Conservation (phyloP, 2,797 vertebrate genomes). For the Staurois parvus region DNA sequence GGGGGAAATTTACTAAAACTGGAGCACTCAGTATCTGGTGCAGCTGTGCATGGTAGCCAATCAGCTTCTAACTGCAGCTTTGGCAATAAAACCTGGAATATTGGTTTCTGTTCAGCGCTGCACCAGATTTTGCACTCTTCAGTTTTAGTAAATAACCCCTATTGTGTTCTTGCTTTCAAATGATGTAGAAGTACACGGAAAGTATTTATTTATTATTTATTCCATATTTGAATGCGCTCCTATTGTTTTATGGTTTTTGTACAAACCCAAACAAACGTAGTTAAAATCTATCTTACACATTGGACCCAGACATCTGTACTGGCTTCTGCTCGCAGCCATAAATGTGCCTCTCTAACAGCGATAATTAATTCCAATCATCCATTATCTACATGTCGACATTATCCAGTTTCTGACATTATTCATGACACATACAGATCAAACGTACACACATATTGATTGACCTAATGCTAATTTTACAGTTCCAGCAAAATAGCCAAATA, state of each 20-base stretch:
- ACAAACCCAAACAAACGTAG: not conserved
- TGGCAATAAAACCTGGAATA: too few species aligned
- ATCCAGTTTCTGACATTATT: slow-evolving; percentile 49
- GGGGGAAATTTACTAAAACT: too few species aligned
- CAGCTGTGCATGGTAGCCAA: too few species aligned
- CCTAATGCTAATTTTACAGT: slow-evolving; percentile 51
- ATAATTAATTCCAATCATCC: slow-evolving; percentile 55
- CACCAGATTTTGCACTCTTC: too few species aligned
- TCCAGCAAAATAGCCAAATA: slow-evolving; percentile 45
- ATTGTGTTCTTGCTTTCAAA: too few species aligned
- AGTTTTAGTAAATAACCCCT: too few species aligned
- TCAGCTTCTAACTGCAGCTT: too few species aligned
- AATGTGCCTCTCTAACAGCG: slow-evolving; percentile 10
- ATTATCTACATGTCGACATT: slow-evolving; percentile 53
- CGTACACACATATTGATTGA: slow-evolving; percentile 49
- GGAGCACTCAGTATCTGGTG: too few species aligned
- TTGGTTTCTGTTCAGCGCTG: too few species aligned
- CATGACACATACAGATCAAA: slow-evolving; percentile 46
- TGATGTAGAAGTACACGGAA: not conserved
- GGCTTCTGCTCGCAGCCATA: not conserved
- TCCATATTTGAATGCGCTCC: not conserved
- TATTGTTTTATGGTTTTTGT: not conserved
- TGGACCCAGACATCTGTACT: not conserved
- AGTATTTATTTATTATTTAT: not conserved
- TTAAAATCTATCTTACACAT: not conserved